phyloP scores from a whole-genome alignment of 2,888 invertebrate species.

The Cephus sareptanus region DNA sequence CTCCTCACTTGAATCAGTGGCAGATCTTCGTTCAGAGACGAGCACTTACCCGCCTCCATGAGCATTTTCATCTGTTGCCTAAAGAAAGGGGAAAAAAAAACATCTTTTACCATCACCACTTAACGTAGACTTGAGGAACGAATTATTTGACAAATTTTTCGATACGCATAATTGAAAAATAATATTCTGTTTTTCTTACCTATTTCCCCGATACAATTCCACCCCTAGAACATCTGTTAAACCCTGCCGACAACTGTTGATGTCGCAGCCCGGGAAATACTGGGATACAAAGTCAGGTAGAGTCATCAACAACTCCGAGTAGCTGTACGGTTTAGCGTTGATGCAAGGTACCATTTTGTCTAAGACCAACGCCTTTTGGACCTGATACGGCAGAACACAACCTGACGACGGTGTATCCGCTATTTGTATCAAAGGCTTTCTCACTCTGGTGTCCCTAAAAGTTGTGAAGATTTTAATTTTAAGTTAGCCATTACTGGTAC shows the following conservation, averaged over 20 bases:
- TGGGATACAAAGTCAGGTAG: slow-evolving; percentile 83
- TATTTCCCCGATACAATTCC: slow-evolving; percentile 84
- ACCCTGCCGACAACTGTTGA: slow-evolving; percentile 81
- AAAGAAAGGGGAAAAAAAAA: slow-evolving; percentile 24
- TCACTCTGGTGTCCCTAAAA: slow-evolving; percentile 60
- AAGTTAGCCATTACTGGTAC: not conserved
- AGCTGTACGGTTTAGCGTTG: slow-evolving; percentile 86
- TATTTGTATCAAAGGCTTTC: slow-evolving; percentile 77
- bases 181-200: slow-evolving; percentile 70
- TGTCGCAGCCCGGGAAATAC: slow-evolving; percentile 82
- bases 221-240: slow-evolving; percentile 81
- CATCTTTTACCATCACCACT: not conserved
- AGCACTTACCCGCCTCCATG: slow-evolving; percentile 80
- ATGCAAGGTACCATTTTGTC: slow-evolving; percentile 87
- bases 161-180: no score
- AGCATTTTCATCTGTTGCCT: slow-evolving; percentile 82
- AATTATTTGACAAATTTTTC: no score
- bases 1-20: slow-evolving; percentile 86
- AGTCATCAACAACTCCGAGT: slow-evolving; percentile 84
- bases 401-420: slow-evolving; percentile 76
- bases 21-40: slow-evolving; percentile 77
- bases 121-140: not conserved
- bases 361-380: slow-evolving; percentile 84
- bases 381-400: slow-evolving; percentile 66
- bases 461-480: not conserved